Base-by-base conservation (phyloP, 2,113 vertebrate species). In the Oncorhynchus mykiss region DNA sequence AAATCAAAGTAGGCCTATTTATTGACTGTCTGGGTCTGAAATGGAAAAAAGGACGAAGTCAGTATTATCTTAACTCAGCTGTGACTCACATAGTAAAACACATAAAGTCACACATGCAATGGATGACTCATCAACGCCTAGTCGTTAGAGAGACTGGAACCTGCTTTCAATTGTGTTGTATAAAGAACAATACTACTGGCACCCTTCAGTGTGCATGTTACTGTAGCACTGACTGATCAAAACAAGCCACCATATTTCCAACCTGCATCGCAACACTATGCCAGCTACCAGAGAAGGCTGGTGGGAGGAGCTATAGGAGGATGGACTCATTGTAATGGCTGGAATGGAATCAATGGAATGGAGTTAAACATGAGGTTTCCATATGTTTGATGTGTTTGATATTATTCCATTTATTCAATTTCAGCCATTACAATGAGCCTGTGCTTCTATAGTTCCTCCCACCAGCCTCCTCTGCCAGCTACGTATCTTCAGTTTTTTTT, bases 61-160 rank as follows among this genome's bases (percentile, higher is more conserved):
- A 51, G 39, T 48, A 49, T 74, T 45, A 25, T 25, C 34, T 59
- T 24, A 45, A 74, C 73, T 49, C 62, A 67, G 9, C 39, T 67
- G n/a, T 66, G 64, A 45, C 60, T 67, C 73, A 74, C 65, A 16
- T 67, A 57, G 73, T 72, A 34, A 72, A 71, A 57, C 49, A 71
- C 48, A 71, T 14, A 54, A 48, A 71, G 59, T 62, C 59, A 62
- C 59, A 62, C 59, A 62, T 62, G 59, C n/a, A 62, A 9, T 62
- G 59, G 59, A 62, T 62, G n/a, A 62, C 59, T 62, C 59, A 62
- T 16, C 59, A 62, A 62, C 59, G 3, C 59, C n/a, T 24, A 62
- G 59, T 24, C 13, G 1, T 62, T 11, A 62, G 39, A 22, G 20
- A 9, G 59, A 13, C n/a, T 62, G 18, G n/a, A 60, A 51, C 5